Conservation (phyloP, 1,140 invertebrate species). For the Cherax quadricarinatus region DNA sequence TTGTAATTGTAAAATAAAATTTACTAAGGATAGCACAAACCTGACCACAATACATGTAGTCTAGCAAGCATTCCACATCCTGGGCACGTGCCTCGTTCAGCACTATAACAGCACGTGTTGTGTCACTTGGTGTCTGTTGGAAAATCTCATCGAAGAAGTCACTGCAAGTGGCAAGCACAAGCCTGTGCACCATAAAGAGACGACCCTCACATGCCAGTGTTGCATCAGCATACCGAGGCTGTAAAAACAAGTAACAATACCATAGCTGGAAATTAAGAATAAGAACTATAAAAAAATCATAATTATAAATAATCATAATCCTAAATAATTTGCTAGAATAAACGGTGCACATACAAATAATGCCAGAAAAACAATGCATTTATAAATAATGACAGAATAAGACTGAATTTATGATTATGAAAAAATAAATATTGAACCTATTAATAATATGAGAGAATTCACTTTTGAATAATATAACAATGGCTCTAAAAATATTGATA, state of each 20-base stretch:
- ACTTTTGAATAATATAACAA: no score
- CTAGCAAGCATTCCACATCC: constrained; percentile 55
- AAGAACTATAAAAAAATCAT: background rate
- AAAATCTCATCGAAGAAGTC: constrained; percentile 70
- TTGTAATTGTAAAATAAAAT: no score
- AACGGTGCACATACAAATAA: background rate
- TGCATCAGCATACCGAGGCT: constrained; percentile 63
- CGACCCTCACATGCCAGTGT: constrained; percentile 62
- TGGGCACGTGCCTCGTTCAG: constrained; percentile 61
- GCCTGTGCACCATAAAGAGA: constrained; percentile 56
- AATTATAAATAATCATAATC: no score
- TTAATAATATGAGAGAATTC: no score
- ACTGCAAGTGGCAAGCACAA: constrained; percentile 62
- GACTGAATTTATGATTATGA: no score
- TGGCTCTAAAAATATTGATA: no score
- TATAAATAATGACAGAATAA: no score
- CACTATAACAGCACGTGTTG: constrained; percentile 52
- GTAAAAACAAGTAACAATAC: background rate
- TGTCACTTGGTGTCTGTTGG: constrained; percentile 61
- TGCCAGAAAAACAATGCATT: background rate
- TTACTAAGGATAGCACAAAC: constrained; percentile 16
- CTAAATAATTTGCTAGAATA: background rate
- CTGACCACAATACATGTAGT: constrained; percentile 70
- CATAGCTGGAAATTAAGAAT: background rate
- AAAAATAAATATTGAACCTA: no score